Percentiles rank a stretch among this genome's conserved stretches.
Evolutionary conservation across 2,113 vertebrate species (phyloP).

Genomic region (Oreochromis tanganicae): DNA sequence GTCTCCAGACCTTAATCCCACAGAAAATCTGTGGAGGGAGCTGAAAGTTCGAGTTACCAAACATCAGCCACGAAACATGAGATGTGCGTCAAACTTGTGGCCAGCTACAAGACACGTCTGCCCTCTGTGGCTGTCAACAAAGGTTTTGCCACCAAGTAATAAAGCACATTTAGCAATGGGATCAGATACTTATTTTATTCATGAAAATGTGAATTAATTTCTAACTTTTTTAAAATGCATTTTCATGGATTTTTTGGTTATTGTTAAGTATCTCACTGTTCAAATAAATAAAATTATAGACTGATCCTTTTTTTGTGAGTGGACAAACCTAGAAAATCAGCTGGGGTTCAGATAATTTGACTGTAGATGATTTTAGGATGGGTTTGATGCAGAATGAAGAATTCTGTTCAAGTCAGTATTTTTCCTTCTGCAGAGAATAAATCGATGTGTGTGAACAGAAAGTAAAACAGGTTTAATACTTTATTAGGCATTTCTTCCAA

Average conservation of each 20-base stretch:
- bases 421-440: not conserved
- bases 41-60: not conserved
- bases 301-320: not conserved
- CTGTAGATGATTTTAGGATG: not conserved
- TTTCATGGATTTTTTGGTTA: not conserved
- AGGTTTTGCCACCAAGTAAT: not conserved
- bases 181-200: not conserved
- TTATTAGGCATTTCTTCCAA: not conserved
- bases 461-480: not conserved
- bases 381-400: not conserved
- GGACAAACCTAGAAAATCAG: not conserved
- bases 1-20: not conserved
- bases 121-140: not conserved
- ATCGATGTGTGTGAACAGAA: not conserved
- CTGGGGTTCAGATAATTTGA: not conserved
- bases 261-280: not conserved
- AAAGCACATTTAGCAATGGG: not conserved
- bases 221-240: not conserved
- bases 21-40: not conserved
- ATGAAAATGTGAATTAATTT: accelerated
- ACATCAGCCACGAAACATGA: not conserved
- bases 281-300: not conserved
- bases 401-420: not conserved
- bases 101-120: not conserved
- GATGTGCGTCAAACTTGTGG: not conserved